Evolutionary conservation across 2,888 invertebrate genomes (phyloP), one percentile per base, ranked within the genome.

Genomic region (Heliothis peltigera): DNA sequence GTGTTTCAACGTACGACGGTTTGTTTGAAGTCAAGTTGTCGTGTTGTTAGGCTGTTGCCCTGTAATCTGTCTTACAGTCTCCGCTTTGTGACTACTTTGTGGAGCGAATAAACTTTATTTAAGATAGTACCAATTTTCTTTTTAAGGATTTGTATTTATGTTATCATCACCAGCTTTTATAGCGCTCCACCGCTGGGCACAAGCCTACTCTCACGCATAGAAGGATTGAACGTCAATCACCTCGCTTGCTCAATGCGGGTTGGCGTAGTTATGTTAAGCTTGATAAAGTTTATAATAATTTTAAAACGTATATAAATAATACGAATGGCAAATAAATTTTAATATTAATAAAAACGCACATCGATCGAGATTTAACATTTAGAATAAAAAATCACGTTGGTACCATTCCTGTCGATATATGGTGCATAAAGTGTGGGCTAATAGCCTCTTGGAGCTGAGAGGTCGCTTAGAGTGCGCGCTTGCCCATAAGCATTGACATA

Each of bases 11-110:
- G 53, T 64, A 52, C 54, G 54, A 52, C 62, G 71, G 54, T 58
- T 62, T 75, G 69, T 80, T 74, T 73, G 64, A 25, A 80, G 47
- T 64, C 46, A 70, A 75, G 42, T 63, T 64, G 57, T 71, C 67
- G 64, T 70, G 71, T 71, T 71, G 60, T 69, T 66, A 63, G 57
- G 43, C 62, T 64, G 55, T 71, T 58, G 59, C 28, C 21, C 59
- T 56, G 25, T 64, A 80, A 79, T 75, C 67, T 66, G 28, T 60
- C 47, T 67, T 66, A 48, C 21, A 61, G 55, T 59, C 55, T 60
- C 25, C 58, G 51, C 46, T 21, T 35, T 4, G 1, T 0, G 18
- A 39, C 21, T 59, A 42, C 15, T 49, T 61, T 59, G 22, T 46
- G 43, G 12, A 28, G 43, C 28, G 17, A 56, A 49, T 25, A 22